These are phyloP conservation scores for Eudyptes chrysolophus DNA, from an alignment of 2,113 vertebrate species.

Conservation along the genomic window DNA sequence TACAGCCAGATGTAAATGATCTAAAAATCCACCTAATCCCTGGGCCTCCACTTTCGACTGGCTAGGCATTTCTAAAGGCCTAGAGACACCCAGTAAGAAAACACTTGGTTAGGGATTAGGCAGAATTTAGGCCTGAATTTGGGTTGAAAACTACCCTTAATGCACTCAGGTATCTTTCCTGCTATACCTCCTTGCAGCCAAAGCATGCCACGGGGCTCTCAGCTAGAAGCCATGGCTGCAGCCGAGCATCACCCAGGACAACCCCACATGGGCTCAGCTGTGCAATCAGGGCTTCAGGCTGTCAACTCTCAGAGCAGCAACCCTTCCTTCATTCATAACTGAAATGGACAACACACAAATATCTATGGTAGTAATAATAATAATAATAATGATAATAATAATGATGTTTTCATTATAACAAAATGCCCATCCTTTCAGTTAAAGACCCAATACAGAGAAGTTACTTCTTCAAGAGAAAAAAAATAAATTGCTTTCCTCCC, in stretches of 20 bases:
- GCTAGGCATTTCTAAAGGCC: not conserved
- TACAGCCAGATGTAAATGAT: not conserved
- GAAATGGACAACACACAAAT: not conserved
- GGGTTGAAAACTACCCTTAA: not conserved
- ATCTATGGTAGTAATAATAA: not conserved
- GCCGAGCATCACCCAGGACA: not conserved
- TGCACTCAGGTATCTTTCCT: not conserved
- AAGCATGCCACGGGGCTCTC: not conserved
- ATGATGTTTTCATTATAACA: not conserved
- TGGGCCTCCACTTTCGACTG: not conserved
- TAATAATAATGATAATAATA: not conserved
- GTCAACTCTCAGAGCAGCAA: not conserved
- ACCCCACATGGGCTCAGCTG: not conserved
- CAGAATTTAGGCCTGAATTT: not conserved
- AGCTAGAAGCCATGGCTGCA: not conserved
- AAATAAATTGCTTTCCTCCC: not conserved
- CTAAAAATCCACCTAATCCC: not conserved
- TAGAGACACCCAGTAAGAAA: not conserved
- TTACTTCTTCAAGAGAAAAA: not conserved
- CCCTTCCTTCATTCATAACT: not conserved
- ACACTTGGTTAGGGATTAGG: not conserved
- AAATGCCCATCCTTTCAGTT: not conserved
- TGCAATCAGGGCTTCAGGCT: not conserved
- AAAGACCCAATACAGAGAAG: not conserved
- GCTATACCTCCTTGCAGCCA: not conserved